Conservation (phyloP, 2,888 invertebrate species). For the Tholera decimalis region DNA sequence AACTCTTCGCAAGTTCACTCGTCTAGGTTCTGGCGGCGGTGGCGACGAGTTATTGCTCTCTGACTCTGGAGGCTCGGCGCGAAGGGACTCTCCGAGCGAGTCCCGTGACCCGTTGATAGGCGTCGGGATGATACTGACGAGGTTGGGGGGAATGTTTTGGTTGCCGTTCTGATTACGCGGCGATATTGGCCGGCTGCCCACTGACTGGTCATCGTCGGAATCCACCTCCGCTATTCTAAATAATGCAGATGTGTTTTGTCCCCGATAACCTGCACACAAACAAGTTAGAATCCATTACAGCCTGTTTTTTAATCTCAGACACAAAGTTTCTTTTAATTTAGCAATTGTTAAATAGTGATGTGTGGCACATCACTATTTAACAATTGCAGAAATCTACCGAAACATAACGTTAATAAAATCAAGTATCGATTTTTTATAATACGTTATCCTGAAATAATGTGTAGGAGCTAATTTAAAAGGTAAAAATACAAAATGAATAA, state of each 20-base stretch:
- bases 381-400: too few relatives aligned
- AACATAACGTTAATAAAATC: too few relatives aligned
- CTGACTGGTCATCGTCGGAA: conserved; percentile 92
- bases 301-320: too few relatives aligned
- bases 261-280: conserved; percentile 81
- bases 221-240: conserved; percentile 92
- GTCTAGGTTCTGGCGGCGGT: conserved; percentile 72
- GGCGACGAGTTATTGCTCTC: conserved; percentile 74
- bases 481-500: too few relatives aligned
- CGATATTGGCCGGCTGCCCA: conserved; percentile 83
- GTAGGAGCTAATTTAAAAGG: too few relatives aligned
- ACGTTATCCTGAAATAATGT: too few relatives aligned
- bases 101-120: conserved; percentile 91
- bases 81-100: conserved; percentile 81
- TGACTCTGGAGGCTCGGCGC: conserved; percentile 76
- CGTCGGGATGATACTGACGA: conserved; percentile 91
- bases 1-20: conserved; percentile 74
- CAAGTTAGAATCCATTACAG: neutral
- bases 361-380: too few relatives aligned
- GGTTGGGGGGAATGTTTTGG: conserved; percentile 80
- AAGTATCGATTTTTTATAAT: too few relatives aligned
- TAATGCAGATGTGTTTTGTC: conserved; percentile 83
- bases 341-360: too few relatives aligned
- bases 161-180: conserved; percentile 76
- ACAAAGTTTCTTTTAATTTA: too few relatives aligned